Conservation (phyloP, 2,888 invertebrate species). For the Pherbina coryleti region DNA sequence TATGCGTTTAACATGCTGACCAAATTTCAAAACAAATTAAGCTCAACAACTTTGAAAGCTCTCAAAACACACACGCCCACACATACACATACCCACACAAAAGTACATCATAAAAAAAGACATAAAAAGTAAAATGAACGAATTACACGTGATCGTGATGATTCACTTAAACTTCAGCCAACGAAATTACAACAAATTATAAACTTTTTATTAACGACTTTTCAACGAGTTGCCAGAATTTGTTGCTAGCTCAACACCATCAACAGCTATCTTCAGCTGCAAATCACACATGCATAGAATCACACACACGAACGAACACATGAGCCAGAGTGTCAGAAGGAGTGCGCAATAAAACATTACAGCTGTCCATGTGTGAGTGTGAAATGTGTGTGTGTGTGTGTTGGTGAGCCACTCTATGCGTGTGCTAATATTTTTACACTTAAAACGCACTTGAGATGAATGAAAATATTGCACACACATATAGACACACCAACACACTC, state of each 20-base stretch:
- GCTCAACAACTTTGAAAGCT: background rate
- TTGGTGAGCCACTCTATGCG: background rate
- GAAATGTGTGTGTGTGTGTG: background rate
- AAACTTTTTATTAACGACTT: slow-evolving; percentile 42
- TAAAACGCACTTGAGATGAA: slow-evolving; percentile 19
- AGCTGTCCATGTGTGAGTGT: no score
- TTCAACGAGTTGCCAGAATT: slow-evolving; percentile 32
- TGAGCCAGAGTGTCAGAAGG: background rate
- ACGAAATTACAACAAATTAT: slow-evolving; percentile 30
- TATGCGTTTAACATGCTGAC: no score
- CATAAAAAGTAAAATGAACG: background rate
- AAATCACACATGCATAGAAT: background rate
- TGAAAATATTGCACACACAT: slow-evolving; percentile 13
- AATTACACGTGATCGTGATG: slow-evolving; percentile 7
- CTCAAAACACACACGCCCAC: background rate
- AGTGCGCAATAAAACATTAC: no score
- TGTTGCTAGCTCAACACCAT: background rate
- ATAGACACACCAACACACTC: background rate
- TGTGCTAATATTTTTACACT: slow-evolving; percentile 25
- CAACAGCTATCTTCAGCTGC: background rate
- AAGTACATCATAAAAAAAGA: background rate
- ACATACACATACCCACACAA: background rate
- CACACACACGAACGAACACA: background rate
- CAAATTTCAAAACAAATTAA: no score
- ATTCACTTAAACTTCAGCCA: slow-evolving; percentile 4